These are phyloP conservation scores for Cynoglossus semilaevis DNA, from an alignment of 2,113 vertebrate genomes.

Conservation along the genomic window DNA sequence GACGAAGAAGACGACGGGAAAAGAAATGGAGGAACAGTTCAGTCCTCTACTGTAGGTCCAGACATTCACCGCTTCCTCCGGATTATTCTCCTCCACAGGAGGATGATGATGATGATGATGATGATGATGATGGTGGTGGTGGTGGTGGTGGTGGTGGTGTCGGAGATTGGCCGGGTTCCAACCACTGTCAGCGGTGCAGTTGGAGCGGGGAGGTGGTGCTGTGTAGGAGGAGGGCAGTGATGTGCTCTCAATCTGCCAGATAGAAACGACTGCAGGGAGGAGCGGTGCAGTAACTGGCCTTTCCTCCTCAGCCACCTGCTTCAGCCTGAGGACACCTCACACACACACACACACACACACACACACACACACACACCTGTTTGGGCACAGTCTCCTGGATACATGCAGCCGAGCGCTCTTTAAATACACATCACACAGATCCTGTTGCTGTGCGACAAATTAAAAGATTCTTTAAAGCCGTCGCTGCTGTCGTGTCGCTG, in stretches of 20 bases:
- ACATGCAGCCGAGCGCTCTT: background rate
- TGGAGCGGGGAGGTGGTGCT: conserved; percentile 42
- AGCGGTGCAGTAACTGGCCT: conserved; percentile 30
- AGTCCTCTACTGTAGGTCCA: background rate
- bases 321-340: conserved; percentile 43
- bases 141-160: too few relatives aligned
- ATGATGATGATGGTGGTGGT: too few relatives aligned
- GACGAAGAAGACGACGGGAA: conserved; percentile 13
- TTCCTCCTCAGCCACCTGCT: conserved; percentile 53
- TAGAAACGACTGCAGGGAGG: conserved; percentile 39
- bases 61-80: conserved; percentile 11
- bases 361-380: conserved; percentile 13
- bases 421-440: conserved; percentile 19
- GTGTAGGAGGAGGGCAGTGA: conserved; percentile 51
- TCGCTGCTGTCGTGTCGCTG: conserved; percentile 3
- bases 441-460: conserved; percentile 56
- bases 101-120: too few relatives aligned
- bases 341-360: conserved; percentile 7
- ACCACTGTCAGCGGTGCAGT: conserved; percentile 38
- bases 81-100: background rate
- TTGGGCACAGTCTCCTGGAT: background rate
- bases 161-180: conserved; percentile 38
- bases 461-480: conserved; percentile 32
- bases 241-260: conserved; percentile 49
- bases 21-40: background rate